Conservation (phyloP, 2,797 vertebrate genomes). For the Halcyon chelicuti region DNA sequence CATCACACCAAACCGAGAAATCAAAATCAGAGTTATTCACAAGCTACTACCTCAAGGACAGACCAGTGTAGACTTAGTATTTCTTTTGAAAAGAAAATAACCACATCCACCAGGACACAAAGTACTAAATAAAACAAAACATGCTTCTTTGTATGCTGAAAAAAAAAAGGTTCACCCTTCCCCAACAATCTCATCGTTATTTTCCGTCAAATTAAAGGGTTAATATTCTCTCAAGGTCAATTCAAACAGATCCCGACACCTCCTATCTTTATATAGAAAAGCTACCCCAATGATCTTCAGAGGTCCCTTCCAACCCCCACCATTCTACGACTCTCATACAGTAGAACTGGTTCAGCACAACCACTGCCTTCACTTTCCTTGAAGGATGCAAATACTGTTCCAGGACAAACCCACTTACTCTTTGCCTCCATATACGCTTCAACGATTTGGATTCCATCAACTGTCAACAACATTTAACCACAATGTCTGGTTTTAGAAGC, state of each 20-base stretch:
- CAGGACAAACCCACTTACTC: background rate
- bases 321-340: background rate
- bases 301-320: too few relatives aligned
- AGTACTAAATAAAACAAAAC: background rate
- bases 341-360: background rate
- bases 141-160: background rate
- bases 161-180: background rate
- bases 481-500: background rate
- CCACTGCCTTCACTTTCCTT: background rate
- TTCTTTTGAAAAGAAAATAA: background rate
- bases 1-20: background rate
- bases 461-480: background rate
- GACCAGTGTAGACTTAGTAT: background rate
- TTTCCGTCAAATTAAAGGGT: background rate
- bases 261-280: fast-evolving
- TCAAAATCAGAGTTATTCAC: background rate
- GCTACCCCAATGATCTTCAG: background rate
- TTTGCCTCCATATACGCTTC: background rate
- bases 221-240: background rate
- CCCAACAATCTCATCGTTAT: background rate
- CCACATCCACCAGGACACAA: background rate
- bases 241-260: background rate
- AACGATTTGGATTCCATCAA: background rate
- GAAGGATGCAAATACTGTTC: background rate
- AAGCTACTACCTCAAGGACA: background rate